These are phyloP conservation scores for Notechis scutatus DNA, from an alignment of 2,113 vertebrate genomes.

Conservation along the genomic window DNA sequence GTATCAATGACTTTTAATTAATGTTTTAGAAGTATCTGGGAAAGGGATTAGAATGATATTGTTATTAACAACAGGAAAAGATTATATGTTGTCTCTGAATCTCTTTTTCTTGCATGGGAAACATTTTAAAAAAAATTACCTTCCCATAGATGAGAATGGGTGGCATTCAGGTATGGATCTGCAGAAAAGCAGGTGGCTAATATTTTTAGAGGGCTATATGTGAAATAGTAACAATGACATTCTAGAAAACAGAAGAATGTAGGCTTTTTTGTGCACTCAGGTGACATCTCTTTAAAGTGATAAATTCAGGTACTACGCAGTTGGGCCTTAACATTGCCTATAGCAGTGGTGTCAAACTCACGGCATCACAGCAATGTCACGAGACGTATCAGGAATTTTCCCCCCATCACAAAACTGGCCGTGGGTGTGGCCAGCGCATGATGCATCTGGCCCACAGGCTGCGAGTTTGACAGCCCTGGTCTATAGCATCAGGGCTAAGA, in stretches of 20 bases:
- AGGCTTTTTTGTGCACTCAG: not conserved
- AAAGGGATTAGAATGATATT: not conserved
- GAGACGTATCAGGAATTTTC: too few relatives aligned
- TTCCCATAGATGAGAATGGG: not conserved
- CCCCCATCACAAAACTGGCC: too few relatives aligned
- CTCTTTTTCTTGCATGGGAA: not conserved
- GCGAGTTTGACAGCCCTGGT: too few relatives aligned
- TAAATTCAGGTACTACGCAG: not conserved
- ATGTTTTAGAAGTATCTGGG: not conserved
- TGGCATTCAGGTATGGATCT: not conserved
- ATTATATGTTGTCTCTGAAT: not conserved
- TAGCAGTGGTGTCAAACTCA: too few relatives aligned
- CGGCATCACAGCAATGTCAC: too few relatives aligned
- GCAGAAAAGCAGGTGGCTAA: not conserved
- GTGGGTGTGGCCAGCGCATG: too few relatives aligned
- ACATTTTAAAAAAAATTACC: not conserved
- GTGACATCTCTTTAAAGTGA: not conserved
- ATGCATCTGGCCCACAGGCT: too few relatives aligned
- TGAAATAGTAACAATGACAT: not conserved
- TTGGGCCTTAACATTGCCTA: not conserved
- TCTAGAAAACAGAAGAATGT: not conserved
- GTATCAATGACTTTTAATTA: constrained; percentile 6
- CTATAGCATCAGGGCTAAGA: not conserved
- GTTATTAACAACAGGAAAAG: constrained; percentile 5
- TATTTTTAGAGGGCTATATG: not conserved